Percentiles rank a stretch among this genome's conserved stretches.
These are phyloP conservation scores for Hemistola chrysoprasaria DNA, from an alignment of 2,888 invertebrate genomes.

Conservation along the genomic window DNA sequence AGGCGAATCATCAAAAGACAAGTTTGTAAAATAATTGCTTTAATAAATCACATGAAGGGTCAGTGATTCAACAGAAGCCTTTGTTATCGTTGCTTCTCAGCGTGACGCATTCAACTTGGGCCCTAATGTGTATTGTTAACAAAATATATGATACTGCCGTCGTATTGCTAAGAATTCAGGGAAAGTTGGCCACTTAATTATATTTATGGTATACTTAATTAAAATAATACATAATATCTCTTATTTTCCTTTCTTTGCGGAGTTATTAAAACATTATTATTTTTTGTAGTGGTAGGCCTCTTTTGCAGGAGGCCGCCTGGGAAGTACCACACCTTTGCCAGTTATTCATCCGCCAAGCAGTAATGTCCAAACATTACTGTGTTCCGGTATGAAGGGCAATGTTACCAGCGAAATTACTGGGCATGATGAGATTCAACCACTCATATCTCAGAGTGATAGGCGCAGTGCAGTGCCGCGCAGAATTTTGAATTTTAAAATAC, in stretches of 20 bases:
- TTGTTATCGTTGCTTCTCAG: conserved; percentile 9
- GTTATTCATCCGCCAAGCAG: too few species aligned
- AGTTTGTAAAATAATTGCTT: conserved; percentile 44
- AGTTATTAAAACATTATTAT: too few species aligned
- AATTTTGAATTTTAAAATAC: too few species aligned
- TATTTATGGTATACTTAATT: conserved; percentile 15
- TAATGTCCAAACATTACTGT: too few species aligned
- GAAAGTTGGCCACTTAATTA: conserved; percentile 16
- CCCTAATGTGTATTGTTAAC: conserved; percentile 16
- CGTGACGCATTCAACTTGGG: conserved; percentile 11
- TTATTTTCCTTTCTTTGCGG: conserved; percentile 1
- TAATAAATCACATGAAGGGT: conserved; percentile 38
- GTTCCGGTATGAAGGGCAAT: too few species aligned
- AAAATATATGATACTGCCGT: conserved; percentile 9
- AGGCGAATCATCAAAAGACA: conserved; percentile 29
- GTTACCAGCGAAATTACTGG: too few species aligned
- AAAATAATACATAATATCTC: conserved; percentile 9
- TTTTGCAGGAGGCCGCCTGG: too few species aligned
- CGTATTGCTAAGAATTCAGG: conserved; percentile 4
- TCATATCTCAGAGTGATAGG: too few species aligned
- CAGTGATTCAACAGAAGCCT: conserved; percentile 30
- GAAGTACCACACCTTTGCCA: too few species aligned
- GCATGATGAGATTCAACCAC: too few species aligned
- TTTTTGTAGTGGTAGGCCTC: too few species aligned
- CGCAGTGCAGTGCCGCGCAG: too few species aligned